These are phyloP conservation scores for Brenthis ino DNA, from an alignment of 2,888 invertebrate species.

Conservation along the genomic window DNA sequence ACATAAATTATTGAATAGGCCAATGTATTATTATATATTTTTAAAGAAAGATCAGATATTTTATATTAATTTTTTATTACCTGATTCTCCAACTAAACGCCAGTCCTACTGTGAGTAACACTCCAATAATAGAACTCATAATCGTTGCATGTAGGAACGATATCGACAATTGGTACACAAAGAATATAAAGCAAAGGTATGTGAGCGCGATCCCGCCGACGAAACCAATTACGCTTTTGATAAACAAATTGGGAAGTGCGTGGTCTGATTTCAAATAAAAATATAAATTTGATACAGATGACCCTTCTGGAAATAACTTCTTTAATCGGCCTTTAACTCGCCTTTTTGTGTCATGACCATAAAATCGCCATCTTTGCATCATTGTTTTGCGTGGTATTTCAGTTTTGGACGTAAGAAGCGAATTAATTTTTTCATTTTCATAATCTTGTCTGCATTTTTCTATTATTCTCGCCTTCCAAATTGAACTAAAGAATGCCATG, in stretches of 20 bases:
- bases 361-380: constrained; percentile 73
- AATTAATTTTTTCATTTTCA: constrained; percentile 82
- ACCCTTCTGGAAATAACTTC: constrained; percentile 66
- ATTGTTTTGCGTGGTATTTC: constrained; percentile 67
- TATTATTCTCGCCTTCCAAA: constrained; percentile 80
- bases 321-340: constrained; percentile 63
- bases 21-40: too few relatives aligned
- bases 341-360: constrained; percentile 64
- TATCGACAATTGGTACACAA: constrained; percentile 85
- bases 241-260: constrained; percentile 78
- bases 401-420: constrained; percentile 70
- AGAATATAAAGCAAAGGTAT: constrained; percentile 85
- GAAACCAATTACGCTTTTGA: constrained; percentile 86
- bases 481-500: constrained; percentile 82
- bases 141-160: constrained; percentile 83
- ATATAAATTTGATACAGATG: constrained; percentile 56
- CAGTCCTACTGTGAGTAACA: constrained; percentile 84
- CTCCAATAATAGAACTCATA: constrained; percentile 84
- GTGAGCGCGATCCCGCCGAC: constrained; percentile 84
- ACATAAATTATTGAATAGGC: neutral
- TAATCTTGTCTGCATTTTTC: constrained; percentile 74
- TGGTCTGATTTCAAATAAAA: constrained; percentile 72
- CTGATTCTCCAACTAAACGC: constrained; percentile 83
- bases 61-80: constrained; percentile 47
- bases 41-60: neutral